These are phyloP conservation scores for Ochotona princeps DNA, from an alignment of 2,113 vertebrate species.

Conservation along the genomic window DNA sequence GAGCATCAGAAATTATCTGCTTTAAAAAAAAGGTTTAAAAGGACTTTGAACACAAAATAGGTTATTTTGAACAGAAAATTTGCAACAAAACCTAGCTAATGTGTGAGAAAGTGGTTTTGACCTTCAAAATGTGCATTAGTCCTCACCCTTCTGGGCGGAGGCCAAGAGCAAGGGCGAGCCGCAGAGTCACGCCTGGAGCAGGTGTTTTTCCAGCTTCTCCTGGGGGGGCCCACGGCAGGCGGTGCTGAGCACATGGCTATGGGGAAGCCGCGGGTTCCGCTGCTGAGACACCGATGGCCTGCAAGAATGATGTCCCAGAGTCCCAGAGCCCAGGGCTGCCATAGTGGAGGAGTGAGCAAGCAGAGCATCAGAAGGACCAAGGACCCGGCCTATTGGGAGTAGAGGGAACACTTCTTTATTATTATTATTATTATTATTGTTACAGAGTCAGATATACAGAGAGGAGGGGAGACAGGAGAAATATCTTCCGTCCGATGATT, in stretches of 20 bases:
- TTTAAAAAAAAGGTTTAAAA: conserved; percentile 5
- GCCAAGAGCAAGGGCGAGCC: not conserved
- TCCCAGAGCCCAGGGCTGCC: not conserved
- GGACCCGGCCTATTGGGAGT: no score
- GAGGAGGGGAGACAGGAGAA: no score
- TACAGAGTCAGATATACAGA: no score
- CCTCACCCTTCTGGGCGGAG: not conserved
- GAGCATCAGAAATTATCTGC: conserved; percentile 1
- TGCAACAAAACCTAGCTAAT: conserved; percentile 18
- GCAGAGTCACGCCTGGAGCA: not conserved
- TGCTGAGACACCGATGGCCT: not conserved
- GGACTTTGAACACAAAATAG: not conserved
- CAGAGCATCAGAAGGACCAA: no score
- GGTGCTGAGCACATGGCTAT: not conserved
- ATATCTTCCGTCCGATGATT: no score
- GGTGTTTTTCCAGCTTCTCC: not conserved
- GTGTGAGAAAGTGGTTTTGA: conserved; percentile 1
- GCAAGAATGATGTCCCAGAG: not conserved
- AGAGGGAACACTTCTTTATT: no score
- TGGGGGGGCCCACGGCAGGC: not conserved
- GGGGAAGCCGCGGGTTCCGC: not conserved
- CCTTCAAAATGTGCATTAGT: not conserved
- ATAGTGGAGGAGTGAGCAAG: not conserved
- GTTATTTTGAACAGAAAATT: conserved; percentile 23
- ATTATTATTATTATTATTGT: no score